These are phyloP conservation scores for Hippocampus barbouri DNA, from an alignment of 2,113 vertebrate species.

Conservation along the genomic window DNA sequence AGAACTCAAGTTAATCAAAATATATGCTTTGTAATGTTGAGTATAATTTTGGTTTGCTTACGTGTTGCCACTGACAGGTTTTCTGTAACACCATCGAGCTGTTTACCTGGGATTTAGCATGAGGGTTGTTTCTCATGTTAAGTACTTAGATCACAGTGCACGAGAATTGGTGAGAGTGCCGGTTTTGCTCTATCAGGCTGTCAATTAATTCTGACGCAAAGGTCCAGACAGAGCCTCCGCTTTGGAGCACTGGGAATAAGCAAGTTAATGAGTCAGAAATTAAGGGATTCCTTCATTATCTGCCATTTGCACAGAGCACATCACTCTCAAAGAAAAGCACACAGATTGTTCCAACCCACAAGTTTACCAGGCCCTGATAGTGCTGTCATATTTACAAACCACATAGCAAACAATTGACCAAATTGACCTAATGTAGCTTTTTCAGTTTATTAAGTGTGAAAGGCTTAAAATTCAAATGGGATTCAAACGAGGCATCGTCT, in stretches of 20 bases:
- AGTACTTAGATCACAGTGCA: not conserved
- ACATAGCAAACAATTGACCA: constrained; percentile 20
- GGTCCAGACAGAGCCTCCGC: constrained; percentile 27
- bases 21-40: not conserved
- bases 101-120: not conserved
- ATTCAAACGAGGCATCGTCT: not conserved
- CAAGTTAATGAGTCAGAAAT: constrained; percentile 57
- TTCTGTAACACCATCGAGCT: not conserved
- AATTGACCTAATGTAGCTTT: constrained; percentile 16
- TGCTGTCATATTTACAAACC: constrained; percentile 22
- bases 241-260: constrained; percentile 33
- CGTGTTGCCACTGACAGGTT: not conserved
- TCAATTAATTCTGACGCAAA: constrained; percentile 29
- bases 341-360: constrained; percentile 22
- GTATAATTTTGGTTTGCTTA: not conserved
- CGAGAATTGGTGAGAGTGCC: not conserved
- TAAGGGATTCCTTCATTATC: constrained; percentile 61
- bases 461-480: not conserved
- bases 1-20: not conserved
- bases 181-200: constrained; percentile 8
- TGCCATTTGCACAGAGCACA: constrained; percentile 10
- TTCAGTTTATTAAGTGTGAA: not conserved
- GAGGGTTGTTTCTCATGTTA: not conserved
- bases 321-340: constrained; percentile 14
- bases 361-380: constrained; percentile 3